Conservation (phyloP, 1,140 invertebrate genomes). For the Drosophila leontia region DNA sequence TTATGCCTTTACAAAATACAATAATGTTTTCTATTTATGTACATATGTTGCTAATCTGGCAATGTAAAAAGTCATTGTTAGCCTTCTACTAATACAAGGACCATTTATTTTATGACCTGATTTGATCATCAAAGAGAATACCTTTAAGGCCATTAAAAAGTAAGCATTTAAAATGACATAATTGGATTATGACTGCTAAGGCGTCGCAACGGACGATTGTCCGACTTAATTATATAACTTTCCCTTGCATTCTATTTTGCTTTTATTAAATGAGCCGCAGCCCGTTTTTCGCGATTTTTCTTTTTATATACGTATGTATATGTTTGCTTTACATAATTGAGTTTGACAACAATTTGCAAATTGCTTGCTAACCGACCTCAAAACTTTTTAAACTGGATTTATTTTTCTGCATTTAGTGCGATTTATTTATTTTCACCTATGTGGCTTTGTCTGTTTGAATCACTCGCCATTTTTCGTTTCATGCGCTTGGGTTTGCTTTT, state of each 20-base stretch:
- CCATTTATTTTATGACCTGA: not conserved
- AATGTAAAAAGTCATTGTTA: not conserved
- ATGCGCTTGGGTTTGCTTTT: conserved; percentile 18
- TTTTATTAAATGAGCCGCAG: conserved; percentile 1
- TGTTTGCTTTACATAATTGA: conserved; percentile 55
- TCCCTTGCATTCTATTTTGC: not conserved
- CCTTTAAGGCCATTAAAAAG: not conserved
- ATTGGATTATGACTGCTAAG: not conserved
- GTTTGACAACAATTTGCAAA: conserved; percentile 73
- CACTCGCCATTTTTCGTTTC: conserved; percentile 46
- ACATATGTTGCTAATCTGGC: not conserved
- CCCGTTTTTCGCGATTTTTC: conserved; percentile 2
- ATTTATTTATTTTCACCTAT: conserved; percentile 47
- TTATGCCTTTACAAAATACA: not conserved
- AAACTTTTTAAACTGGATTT: conserved; percentile 52
- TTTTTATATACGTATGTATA: conserved; percentile 3
- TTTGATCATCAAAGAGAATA: not conserved
- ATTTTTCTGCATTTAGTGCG: conserved; percentile 44
- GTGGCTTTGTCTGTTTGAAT: conserved; percentile 17
- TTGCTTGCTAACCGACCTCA: conserved; percentile 43
- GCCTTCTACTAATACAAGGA: not conserved
- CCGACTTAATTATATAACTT: conserved; percentile 1
- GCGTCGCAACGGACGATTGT: not conserved
- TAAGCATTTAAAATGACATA: not conserved
- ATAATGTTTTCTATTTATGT: not conserved